Evolutionary conservation across 2,797 vertebrate genomes (phyloP).

Genomic region (Enteromius fasciolatus): DNA sequence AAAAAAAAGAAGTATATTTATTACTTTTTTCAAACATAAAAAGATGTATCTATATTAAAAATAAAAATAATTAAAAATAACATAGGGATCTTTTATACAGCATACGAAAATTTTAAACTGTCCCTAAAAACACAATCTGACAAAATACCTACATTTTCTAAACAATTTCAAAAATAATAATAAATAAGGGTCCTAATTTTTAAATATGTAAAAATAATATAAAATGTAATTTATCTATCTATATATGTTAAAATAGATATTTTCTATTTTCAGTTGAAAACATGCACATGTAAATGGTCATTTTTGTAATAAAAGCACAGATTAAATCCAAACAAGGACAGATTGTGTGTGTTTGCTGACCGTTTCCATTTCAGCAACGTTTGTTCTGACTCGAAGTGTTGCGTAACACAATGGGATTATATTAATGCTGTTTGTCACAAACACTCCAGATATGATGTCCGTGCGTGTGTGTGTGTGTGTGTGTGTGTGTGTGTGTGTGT

Average conservation of each 20-base stretch:
- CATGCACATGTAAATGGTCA: too few relatives aligned
- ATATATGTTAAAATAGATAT: neutral
- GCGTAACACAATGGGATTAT: constrained; percentile 28
- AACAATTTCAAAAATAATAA: neutral
- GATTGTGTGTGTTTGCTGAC: neutral
- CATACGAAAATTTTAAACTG: neutral
- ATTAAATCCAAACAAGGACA: neutral
- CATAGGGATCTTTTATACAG: neutral
- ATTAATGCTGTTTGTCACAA: constrained; percentile 11
- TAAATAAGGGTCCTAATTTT: neutral
- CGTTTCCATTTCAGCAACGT: neutral
- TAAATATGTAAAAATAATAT: neutral
- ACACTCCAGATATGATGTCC: neutral
- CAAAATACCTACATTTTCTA: neutral
- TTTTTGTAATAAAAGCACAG: neutral
- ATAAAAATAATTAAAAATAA: neutral
- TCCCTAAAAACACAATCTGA: neutral
- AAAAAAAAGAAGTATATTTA: neutral
- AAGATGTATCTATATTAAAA: neutral
- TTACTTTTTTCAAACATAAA: neutral
- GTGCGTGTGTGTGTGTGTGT: neutral
- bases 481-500: neutral
- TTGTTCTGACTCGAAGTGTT: neutral
- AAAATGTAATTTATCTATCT: neutral
- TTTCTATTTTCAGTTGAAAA: neutral